Evolutionary conservation across 1,140 invertebrate genomes (phyloP), one percentile per base, ranked within the genome.

Genomic region (Dendrolimus punctatus): DNA sequence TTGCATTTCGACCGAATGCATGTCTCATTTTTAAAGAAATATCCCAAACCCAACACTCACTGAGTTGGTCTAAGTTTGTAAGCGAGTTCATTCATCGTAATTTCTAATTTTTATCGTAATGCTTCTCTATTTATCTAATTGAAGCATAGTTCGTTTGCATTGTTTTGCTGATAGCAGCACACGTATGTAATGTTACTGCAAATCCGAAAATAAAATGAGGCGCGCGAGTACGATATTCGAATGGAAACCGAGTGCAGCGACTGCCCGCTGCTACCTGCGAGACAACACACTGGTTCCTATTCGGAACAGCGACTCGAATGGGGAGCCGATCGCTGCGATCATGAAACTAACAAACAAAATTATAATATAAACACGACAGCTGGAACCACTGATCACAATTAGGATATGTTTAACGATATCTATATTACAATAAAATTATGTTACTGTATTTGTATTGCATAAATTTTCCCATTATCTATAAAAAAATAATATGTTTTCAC

Each of bases 1-100:
- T 89, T 89, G 89, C 89, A 90, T 90, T 89, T 90, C 89, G 84
- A 69, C 60, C 55, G 84, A 75, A 78, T 85, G 79, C 85, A 87
- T 87, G 81, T 86, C 83, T 86, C 80, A 86, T 86, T 83, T 84
- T 86, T 77, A 79, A 71, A 67, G 73, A 76, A 73, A 80, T 76
- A 75, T 78, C 57, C 64, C 42, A 62, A 59, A 53, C 64, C 55
- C 39, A 53, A 70, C 73, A 75, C 69, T 69, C 69, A 73, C 72
- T 66, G 64, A 72, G 64, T 65, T 48, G 45, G 63, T 74, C 56
- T 58, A 67, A 52, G 66, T 66, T 43, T 55, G 49, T 51, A 51
- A 43, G 37, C 59, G 55, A 57, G 53, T 58, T 62, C 46, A 64
- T 55, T 48, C 50, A 67, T 66, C 47, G 49, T 51, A 65, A 62